A percentile compares a stretch with the other conserved stretches of the same genome.
phyloP scores from a whole-genome alignment of 2,888 invertebrate genomes.

The Diachrysia chrysitis region DNA sequence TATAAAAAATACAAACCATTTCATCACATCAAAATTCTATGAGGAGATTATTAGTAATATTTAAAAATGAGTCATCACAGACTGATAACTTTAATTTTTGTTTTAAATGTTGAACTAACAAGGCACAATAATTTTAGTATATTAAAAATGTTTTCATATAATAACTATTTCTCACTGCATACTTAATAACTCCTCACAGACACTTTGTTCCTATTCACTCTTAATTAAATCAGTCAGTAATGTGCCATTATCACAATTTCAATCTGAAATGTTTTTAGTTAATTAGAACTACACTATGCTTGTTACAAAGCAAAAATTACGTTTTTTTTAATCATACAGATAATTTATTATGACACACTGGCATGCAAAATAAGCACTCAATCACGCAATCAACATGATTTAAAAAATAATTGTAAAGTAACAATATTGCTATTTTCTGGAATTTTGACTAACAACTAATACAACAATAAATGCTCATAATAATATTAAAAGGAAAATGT shows the following conservation, averaged over 20 bases:
- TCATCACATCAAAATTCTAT: conserved; percentile 72
- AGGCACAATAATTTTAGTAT: conserved; percentile 77
- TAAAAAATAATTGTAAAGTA: conserved; percentile 13
- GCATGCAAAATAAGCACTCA: conserved; percentile 32
- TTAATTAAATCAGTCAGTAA: conserved; percentile 78
- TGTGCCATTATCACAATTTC: conserved; percentile 74
- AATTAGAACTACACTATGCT: conserved; percentile 20
- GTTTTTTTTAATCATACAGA: conserved; percentile 13
- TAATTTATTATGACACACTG: conserved; percentile 48
- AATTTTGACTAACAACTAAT: conserved; percentile 36
- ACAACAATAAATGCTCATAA: conserved; percentile 54
- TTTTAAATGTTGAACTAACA: conserved; percentile 60
- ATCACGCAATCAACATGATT: conserved; percentile 22
- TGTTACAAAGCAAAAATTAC: conserved; percentile 26
- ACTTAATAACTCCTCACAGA: conserved; percentile 72
- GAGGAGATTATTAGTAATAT: conserved; percentile 66
- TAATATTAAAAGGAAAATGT: conserved; percentile 36
- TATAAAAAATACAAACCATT: conserved; percentile 74
- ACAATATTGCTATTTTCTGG: conserved; percentile 20
- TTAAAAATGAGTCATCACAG: conserved; percentile 25
- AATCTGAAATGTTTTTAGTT: conserved; percentile 50
- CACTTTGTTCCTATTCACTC: conserved; percentile 67
- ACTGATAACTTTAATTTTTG: conserved; percentile 35
- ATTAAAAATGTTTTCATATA: conserved; percentile 41
- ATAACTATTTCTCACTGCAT: conserved; percentile 26